A percentile compares a stretch with the other conserved stretches of the same genome.
Evolutionary conservation across 2,797 vertebrate species (phyloP).

Genomic region (Alosa sapidissima): DNA sequence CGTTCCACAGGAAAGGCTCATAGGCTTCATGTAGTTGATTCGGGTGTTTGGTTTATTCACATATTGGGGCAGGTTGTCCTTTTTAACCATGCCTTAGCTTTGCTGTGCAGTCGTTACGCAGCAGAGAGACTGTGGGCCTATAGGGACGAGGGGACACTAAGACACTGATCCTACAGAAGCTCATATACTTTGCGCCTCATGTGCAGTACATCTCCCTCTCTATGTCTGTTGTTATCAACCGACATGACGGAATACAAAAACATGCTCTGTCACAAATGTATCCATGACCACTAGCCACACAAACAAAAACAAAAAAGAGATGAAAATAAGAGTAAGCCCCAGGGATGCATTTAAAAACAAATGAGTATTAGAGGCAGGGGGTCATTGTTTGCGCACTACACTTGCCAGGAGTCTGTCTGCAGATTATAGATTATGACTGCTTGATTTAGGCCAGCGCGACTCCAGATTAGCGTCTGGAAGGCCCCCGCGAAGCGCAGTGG

Average conservation of each 20-base stretch:
- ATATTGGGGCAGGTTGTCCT: neutral
- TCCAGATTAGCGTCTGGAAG: slow-evolving; percentile 31
- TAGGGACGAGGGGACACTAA: neutral
- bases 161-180: neutral
- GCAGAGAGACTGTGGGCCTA: neutral
- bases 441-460: slow-evolving; percentile 42
- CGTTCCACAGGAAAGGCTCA: neutral
- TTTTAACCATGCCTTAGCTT: neutral
- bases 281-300: neutral
- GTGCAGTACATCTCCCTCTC: neutral
- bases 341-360: neutral
- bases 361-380: neutral
- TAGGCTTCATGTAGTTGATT: neutral
- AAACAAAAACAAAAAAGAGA: neutral
- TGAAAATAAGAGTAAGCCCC: neutral
- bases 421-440: slow-evolving; percentile 44
- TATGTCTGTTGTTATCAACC: neutral
- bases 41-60: neutral
- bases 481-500: slow-evolving; percentile 12
- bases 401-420: slow-evolving; percentile 33
- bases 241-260: neutral
- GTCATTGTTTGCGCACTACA: slow-evolving; percentile 41
- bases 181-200: neutral
- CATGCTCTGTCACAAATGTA: neutral
- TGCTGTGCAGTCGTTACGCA: neutral